phyloP scores from a whole-genome alignment of 2,797 vertebrate species.

The Podarcis lilfordi region DNA sequence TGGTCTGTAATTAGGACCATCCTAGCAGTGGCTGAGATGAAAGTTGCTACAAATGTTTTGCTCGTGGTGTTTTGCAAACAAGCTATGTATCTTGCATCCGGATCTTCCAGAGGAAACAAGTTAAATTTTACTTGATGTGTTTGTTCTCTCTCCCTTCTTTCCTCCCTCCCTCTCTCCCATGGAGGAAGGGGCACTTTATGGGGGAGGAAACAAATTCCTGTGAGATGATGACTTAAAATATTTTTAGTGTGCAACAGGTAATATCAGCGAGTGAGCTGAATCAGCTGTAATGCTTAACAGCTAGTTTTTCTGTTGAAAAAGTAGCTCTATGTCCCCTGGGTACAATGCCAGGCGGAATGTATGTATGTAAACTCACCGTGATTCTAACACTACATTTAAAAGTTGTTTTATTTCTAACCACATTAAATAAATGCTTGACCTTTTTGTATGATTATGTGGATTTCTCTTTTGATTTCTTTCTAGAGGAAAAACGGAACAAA shows the following conservation, averaged over 20 bases:
- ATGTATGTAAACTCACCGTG: slow-evolving; percentile 49
- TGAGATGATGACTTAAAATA: slow-evolving; percentile 39
- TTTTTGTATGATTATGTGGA: slow-evolving; percentile 75
- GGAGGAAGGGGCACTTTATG: slow-evolving; percentile 14
- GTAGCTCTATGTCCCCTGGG: slow-evolving; percentile 17
- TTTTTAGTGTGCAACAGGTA: slow-evolving; percentile 14
- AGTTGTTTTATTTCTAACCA: slow-evolving; percentile 73
- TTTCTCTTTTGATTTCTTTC: slow-evolving; percentile 66
- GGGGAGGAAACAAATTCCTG: not conserved
- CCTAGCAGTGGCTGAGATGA: not conserved
- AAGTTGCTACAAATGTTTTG: not conserved
- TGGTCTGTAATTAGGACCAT: slow-evolving; percentile 2
- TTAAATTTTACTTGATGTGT: not conserved
- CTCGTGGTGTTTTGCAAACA: slow-evolving; percentile 2
- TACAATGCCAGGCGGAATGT: slow-evolving; percentile 45
- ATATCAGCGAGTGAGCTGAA: slow-evolving; percentile 37
- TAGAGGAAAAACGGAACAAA: not conserved
- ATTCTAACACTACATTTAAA: slow-evolving; percentile 61
- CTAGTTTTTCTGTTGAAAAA: slow-evolving; percentile 41
- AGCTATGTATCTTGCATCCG: not conserved
- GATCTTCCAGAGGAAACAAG: not conserved
- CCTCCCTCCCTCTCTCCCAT: not conserved
- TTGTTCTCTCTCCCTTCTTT: not conserved
- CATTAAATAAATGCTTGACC: slow-evolving; percentile 69
- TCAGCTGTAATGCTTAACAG: slow-evolving; percentile 38